A percentile compares a stretch with the other conserved stretches of the same genome.
These are phyloP conservation scores for Amphilophus citrinellus DNA, from an alignment of 2,113 vertebrate species.

Conservation along the genomic window DNA sequence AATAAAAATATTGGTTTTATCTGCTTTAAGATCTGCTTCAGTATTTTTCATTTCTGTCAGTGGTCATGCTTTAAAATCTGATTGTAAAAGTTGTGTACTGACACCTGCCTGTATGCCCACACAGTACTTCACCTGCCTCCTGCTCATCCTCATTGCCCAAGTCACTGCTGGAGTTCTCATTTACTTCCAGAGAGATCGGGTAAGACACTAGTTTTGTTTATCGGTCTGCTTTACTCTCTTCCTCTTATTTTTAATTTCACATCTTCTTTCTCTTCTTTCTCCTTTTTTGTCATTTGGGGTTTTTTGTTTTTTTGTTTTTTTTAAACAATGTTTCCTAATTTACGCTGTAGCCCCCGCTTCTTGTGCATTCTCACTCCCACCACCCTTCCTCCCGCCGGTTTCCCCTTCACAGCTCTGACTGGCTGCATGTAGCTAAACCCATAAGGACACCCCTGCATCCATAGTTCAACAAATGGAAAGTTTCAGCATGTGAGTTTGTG, in stretches of 20 bases:
- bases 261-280: background rate
- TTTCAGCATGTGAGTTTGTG: conserved; percentile 14
- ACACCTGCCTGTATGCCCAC: background rate
- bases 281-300: background rate
- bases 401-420: conserved; percentile 18
- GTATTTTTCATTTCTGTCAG: background rate
- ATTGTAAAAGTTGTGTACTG: background rate
- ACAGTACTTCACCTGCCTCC: conserved; percentile 91
- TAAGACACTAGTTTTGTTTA: conserved; percentile 66
- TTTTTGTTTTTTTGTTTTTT: background rate
- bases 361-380: background rate
- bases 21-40: background rate
- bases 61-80: background rate
- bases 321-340: background rate
- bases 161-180: conserved; percentile 88
- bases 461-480: conserved; percentile 16
- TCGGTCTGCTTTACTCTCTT: background rate
- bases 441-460: background rate
- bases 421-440: background rate
- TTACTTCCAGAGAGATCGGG: conserved; percentile 87
- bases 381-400: background rate
- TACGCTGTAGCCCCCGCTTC: background rate
- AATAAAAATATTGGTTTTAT: background rate
- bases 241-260: background rate
- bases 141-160: conserved; percentile 90